Conservation (phyloP, 2,113 vertebrate genomes). For the Python bivittatus region DNA sequence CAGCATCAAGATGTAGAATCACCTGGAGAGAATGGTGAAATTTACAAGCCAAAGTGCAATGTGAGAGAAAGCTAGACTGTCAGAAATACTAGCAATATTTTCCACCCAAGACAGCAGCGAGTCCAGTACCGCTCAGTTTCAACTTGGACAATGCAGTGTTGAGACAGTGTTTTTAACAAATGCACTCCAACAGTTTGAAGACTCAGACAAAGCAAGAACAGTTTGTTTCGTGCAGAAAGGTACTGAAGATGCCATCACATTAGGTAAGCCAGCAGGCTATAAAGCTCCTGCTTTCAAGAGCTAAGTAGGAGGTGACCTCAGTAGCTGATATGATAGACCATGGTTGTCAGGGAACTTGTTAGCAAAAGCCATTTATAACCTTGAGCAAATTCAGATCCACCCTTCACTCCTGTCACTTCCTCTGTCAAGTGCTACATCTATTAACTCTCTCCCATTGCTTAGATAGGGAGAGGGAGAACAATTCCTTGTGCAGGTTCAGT, state of each 20-base stretch:
- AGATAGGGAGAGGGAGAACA: neutral
- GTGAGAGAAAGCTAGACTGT: neutral
- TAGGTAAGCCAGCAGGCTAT: neutral
- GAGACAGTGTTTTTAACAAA: neutral
- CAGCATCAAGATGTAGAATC: too few relatives aligned
- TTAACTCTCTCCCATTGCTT: neutral
- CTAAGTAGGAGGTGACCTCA: neutral
- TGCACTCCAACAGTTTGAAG: neutral
- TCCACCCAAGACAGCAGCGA: neutral
- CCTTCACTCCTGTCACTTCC: slow-evolving; percentile 1
- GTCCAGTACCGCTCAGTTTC: too few relatives aligned
- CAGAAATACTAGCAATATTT: neutral
- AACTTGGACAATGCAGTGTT: neutral
- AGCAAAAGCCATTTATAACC: neutral
- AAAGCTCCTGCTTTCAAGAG: neutral
- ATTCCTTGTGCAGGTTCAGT: neutral
- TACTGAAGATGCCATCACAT: neutral
- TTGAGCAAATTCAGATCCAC: neutral
- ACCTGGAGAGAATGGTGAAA: neutral
- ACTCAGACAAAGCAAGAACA: neutral
- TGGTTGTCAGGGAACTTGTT: neutral
- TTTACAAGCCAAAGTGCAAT: neutral
- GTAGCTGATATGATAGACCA: neutral
- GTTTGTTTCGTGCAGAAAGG: neutral
- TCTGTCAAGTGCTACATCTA: slow-evolving; percentile 2